Conservation (phyloP, 37 sponge, comb jelly and placozoan species). For the Agelas oroides region DNA sequence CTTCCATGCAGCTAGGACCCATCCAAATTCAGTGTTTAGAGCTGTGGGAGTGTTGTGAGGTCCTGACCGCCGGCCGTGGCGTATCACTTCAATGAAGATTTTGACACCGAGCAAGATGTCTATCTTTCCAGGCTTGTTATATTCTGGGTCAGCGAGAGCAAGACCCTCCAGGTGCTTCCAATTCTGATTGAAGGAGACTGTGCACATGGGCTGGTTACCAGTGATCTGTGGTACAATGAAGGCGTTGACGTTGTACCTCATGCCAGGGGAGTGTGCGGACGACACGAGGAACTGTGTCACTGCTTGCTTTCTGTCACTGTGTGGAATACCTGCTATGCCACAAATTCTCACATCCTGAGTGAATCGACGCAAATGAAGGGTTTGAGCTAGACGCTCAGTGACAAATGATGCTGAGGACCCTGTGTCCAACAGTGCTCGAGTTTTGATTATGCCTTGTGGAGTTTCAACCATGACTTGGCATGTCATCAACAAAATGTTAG, state of each 20-base stretch:
- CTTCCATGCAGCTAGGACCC: constrained; percentile 55
- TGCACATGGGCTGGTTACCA: constrained; percentile 32
- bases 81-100: constrained; percentile 33
- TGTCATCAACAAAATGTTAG: constrained; percentile 47
- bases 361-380: constrained; percentile 21
- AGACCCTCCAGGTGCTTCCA: constrained; percentile 38
- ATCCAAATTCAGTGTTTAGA: constrained; percentile 44
- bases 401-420: constrained; percentile 59
- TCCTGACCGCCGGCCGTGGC: constrained; percentile 48
- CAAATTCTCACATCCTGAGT: constrained; percentile 28
- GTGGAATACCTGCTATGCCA: constrained; percentile 51
- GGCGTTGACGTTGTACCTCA: constrained; percentile 31
- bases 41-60: constrained; percentile 29
- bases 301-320: constrained; percentile 11
- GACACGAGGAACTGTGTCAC: constrained; percentile 27
- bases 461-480: constrained; percentile 47
- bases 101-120: constrained; percentile 41
- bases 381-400: constrained; percentile 27
- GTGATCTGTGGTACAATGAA: constrained; percentile 46
- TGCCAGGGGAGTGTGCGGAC: neutral
- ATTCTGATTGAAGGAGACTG: neutral
- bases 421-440: constrained; percentile 51
- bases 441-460: constrained; percentile 21
- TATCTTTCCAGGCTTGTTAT: constrained; percentile 37
- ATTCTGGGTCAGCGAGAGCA: constrained; percentile 37